These are phyloP conservation scores for Fragum sueziense DNA, from an alignment of 2,888 invertebrate species.

Conservation along the genomic window DNA sequence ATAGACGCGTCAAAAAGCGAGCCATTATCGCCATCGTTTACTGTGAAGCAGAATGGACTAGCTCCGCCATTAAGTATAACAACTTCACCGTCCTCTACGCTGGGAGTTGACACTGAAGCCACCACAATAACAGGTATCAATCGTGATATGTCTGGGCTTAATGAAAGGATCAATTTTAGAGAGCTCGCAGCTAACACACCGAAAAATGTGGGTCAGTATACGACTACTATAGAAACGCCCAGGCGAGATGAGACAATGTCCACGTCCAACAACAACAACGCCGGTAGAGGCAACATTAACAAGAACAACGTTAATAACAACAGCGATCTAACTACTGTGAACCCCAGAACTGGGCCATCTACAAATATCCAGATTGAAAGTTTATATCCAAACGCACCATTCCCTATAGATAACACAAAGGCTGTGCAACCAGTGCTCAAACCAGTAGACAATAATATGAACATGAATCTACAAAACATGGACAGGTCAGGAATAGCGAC, in stretches of 20 bases:
- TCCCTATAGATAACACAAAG: background rate
- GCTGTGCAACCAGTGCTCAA: background rate
- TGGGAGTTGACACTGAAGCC: background rate
- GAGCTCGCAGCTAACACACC: constrained; percentile 10
- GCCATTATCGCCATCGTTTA: background rate
- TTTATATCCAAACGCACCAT: constrained; percentile 14
- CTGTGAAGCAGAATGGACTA: no score
- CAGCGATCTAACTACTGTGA: background rate
- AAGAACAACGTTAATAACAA: background rate
- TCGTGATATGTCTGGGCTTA: no score
- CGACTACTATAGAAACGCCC: background rate
- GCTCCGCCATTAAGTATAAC: background rate
- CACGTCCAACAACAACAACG: no score
- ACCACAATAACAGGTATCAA: background rate
- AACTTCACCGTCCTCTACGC: background rate
- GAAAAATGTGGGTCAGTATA: constrained; percentile 11
- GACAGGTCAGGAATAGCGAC: background rate
- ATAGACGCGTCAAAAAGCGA: background rate
- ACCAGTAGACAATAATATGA: background rate
- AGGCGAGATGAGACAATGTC: background rate
- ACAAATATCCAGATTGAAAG: constrained; percentile 10
- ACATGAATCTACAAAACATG: background rate
- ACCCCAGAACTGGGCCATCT: background rate
- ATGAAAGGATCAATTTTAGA: background rate
- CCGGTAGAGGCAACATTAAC: background rate